Base-by-base conservation (phyloP, 2,113 vertebrate genomes). In the Gnathonemus longibarbis region DNA sequence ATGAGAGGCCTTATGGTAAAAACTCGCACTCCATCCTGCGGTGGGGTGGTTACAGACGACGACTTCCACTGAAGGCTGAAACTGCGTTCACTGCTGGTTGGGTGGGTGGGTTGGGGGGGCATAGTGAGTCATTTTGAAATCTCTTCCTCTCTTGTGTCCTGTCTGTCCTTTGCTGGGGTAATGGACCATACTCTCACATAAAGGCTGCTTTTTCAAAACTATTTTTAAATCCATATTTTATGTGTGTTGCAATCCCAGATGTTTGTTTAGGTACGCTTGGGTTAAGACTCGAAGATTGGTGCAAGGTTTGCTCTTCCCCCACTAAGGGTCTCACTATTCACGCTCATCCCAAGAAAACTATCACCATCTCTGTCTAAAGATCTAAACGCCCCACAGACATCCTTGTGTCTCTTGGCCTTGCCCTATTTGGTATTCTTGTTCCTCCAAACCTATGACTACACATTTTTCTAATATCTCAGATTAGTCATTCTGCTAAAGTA, bases 1-100 rank as follows among this genome's bases (percentile, higher is more conserved):
- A 93, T 93, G 92, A 91, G 94, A 93, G 90, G 92, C 91, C 90
- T 92, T 88, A 42, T 91, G 92, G 92, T 93, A 94, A 92, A 92
- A 91, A 92, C 89, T 83, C 35, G 5, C 66, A 90, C 93, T 93
- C 93, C 94, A 94, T 93, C 91, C 93, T 93, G 94, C 39, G 46
- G 93, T 92, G 84, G 93, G 92, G 90, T 92, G 91, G 91, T 91
- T 80, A 80, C 74, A 80, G 39, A 17, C 27, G 74, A 42, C 6
- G 15, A 42, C 39, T 80, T 80, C 74, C 35, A 80, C 35, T 42
- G 74, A 42, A 86, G 45, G n/a, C 48, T n/a, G 84, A 50, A 50
- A 50, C 74, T 39, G 17, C 15, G 31, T 48, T 48, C 0, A 1
- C 48, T n/a, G 48, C 24, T 84, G 3, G 46, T 3, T 50, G 24